A percentile compares a stretch with the other conserved stretches of the same genome.
Conservation (phyloP, 2,797 vertebrate species). For the Gobionotothen gibberifrons region DNA sequence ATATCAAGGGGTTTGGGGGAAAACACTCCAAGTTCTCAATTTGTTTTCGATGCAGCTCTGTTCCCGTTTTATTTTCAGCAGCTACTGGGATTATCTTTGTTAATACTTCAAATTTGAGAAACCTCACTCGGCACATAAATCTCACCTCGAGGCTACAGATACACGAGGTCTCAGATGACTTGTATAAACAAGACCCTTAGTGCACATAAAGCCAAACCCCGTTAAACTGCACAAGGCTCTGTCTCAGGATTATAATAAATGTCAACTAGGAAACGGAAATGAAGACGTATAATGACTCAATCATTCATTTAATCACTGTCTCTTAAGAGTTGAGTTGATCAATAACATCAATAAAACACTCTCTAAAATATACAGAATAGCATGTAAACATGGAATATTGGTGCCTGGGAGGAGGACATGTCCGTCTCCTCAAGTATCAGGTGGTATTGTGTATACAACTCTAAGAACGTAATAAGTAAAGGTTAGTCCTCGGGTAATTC, state of each 20-base stretch:
- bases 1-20: background rate
- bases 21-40: background rate
- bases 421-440: background rate
- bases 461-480: background rate
- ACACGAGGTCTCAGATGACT: constrained; percentile 16
- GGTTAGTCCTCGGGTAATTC: background rate
- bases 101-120: constrained; percentile 10
- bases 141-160: constrained; percentile 27
- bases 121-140: constrained; percentile 7
- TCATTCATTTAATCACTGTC: constrained; percentile 8
- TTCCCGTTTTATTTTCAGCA: background rate
- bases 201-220: constrained; percentile 21
- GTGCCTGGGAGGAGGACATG: background rate
- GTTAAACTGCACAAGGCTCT: constrained; percentile 33
- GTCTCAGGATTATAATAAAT: constrained; percentile 13
- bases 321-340: background rate
- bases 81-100: background rate
- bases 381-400: background rate
- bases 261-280: constrained; percentile 29
- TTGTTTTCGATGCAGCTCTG: background rate
- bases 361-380: background rate
- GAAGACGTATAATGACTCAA: constrained; percentile 8
- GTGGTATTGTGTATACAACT: background rate
- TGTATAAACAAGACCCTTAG: constrained; percentile 36
- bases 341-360: background rate